A percentile compares a stretch with the other conserved stretches of the same genome.
These are phyloP conservation scores for Nyctibius grandis DNA, from an alignment of 2,797 vertebrate genomes.

Conservation along the genomic window DNA sequence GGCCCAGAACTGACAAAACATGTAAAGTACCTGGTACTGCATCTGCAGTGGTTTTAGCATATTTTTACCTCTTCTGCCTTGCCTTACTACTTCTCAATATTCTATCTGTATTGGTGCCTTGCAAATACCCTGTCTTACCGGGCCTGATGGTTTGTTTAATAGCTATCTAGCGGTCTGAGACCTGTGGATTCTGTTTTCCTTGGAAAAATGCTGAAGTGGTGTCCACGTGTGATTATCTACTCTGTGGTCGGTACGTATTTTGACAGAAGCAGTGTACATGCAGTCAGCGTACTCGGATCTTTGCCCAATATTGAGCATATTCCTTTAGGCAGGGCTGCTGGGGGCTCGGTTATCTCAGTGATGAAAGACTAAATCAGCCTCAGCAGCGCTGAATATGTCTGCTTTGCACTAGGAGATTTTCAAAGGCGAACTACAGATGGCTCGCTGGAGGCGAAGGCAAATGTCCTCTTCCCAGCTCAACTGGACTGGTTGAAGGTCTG, in stretches of 20 bases:
- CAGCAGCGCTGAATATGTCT: background rate
- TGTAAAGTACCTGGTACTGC: background rate
- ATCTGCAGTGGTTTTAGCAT: background rate
- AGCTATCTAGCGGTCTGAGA: background rate
- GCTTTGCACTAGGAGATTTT: background rate
- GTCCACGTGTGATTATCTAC: background rate
- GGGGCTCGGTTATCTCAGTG: accelerated
- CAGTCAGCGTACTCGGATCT: background rate
- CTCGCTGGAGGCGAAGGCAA: background rate
- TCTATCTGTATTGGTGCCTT: accelerated
- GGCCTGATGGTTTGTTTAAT: background rate
- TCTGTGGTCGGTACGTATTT: background rate
- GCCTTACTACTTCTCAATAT: background rate
- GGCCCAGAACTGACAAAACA: background rate
- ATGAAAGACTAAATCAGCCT: background rate
- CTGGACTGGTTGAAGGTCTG: background rate
- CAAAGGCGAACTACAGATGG: background rate
- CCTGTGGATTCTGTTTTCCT: background rate
- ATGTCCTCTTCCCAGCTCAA: background rate
- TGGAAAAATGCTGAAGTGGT: background rate
- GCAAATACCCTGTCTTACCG: background rate
- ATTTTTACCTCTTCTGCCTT: background rate
- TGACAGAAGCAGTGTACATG: background rate
- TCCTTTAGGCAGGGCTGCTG: background rate
- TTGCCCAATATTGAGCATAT: background rate